phyloP scores from a whole-genome alignment of 2,888 invertebrate genomes.

The Dolichomitus sp. region DNA sequence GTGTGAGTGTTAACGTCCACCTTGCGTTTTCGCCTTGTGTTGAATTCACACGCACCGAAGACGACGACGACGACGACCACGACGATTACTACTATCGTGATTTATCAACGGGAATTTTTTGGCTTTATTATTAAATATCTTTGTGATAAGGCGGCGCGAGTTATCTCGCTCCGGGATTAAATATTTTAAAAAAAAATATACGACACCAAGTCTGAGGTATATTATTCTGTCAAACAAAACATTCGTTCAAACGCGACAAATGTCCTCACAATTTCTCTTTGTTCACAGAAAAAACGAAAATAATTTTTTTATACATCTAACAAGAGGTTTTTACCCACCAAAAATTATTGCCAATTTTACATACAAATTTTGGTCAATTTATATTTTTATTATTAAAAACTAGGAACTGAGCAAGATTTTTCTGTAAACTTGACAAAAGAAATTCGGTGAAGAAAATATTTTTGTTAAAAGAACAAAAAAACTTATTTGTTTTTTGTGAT shows the following conservation, averaged over 20 bases:
- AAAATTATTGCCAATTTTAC: too few species aligned
- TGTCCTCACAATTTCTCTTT: constrained; percentile 21
- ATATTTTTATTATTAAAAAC: too few species aligned
- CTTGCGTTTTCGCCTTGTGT: constrained; percentile 53
- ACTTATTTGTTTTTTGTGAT: too few species aligned
- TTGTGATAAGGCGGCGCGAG: constrained; percentile 32
- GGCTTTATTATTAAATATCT: constrained; percentile 44
- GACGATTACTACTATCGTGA: constrained; percentile 47
- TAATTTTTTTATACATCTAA: neutral
- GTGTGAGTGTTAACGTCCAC: constrained; percentile 65
- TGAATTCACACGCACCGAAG: constrained; percentile 60
- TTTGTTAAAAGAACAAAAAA: too few species aligned
- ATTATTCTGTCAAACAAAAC: constrained; percentile 34
- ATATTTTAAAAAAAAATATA: constrained; percentile 58
- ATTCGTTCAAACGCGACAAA: constrained; percentile 57
- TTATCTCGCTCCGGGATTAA: constrained; percentile 43
- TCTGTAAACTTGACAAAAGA: too few species aligned
- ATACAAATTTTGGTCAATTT: too few species aligned
- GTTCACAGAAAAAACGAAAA: neutral
- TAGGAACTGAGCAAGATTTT: too few species aligned
- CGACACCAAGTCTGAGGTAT: constrained; percentile 49
- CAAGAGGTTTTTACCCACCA: too few species aligned
- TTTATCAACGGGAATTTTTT: constrained; percentile 62
- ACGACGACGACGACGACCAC: constrained; percentile 49
- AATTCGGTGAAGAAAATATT: too few species aligned